Percentiles rank a stretch among this genome's conserved stretches.
phyloP scores from a whole-genome alignment of 2,888 invertebrate species.

The Orchesellides sinensis region DNA sequence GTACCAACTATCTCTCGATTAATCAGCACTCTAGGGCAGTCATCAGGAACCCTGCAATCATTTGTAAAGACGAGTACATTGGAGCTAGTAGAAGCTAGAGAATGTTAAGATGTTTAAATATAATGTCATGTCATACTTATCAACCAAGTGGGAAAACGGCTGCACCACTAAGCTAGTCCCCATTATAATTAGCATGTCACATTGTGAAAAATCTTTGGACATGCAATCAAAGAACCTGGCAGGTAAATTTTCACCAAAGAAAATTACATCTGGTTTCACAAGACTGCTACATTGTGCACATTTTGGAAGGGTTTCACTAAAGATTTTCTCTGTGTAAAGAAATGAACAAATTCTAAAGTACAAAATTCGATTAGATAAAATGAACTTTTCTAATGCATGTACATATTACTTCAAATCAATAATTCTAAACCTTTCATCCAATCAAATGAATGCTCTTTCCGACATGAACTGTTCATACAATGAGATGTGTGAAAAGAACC shows the following conservation, averaged over 20 bases:
- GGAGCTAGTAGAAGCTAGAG: not conserved
- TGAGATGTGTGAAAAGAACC: constrained; percentile 94
- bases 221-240: constrained; percentile 84
- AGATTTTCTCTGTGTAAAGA: constrained; percentile 82
- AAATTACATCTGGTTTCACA: constrained; percentile 96
- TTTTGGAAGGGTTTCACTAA: constrained; percentile 85
- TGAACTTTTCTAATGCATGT: not conserved
- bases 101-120: not conserved
- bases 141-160: constrained; percentile 93
- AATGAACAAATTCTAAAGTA: constrained; percentile 14
- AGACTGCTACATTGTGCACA: constrained; percentile 86
- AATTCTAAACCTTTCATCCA: constrained; percentile 88
- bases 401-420: not conserved
- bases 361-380: not conserved
- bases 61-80: not conserved
- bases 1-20: constrained; percentile 87
- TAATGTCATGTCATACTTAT: constrained; percentile 80
- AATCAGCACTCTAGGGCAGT: constrained; percentile 89
- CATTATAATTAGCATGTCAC: constrained; percentile 95
- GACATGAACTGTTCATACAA: constrained; percentile 84
- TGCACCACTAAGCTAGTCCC: constrained; percentile 96
- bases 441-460: constrained; percentile 84
- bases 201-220: constrained; percentile 86
- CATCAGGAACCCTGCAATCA: constrained; percentile 81
- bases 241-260: constrained; percentile 96